Percentiles rank a stretch among this genome's conserved stretches.
Conservation (phyloP, 2,113 vertebrate genomes). For the Thinocorus orbignyianus region DNA sequence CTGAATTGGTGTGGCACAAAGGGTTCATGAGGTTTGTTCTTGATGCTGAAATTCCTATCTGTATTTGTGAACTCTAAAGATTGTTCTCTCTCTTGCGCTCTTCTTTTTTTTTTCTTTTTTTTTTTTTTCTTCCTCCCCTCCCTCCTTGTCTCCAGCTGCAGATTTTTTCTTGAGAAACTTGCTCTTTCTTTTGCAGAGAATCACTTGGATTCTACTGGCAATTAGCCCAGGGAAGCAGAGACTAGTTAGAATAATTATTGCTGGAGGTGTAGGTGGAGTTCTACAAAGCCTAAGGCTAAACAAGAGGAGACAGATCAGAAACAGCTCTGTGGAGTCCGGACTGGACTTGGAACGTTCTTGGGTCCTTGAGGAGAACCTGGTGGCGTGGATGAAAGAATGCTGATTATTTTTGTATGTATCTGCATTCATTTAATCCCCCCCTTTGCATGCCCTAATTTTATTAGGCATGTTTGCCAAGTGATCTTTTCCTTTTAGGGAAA, state of each 20-base stretch:
- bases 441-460: not conserved
- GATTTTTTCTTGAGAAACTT: not conserved
- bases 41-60: not conserved
- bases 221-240: conserved; percentile 5
- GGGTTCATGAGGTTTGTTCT: not conserved
- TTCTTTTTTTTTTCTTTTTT: not conserved
- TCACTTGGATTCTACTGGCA: conserved; percentile 20
- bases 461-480: not conserved
- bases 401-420: not conserved
- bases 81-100: not conserved
- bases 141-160: not conserved
- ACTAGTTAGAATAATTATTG: conserved; percentile 28
- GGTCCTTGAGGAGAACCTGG: not conserved
- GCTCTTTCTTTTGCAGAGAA: not conserved
- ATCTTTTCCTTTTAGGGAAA: not conserved
- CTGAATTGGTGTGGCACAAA: not conserved
- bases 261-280: not conserved
- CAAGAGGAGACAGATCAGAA: conserved; percentile 25
- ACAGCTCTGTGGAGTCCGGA: not conserved
- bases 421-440: not conserved
- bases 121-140: too few relatives aligned
- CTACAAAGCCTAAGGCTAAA: conserved; percentile 7
- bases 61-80: not conserved
- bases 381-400: not conserved
- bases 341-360: not conserved